Base-by-base conservation (phyloP, 2,888 invertebrate genomes). In the Meganola albula region DNA sequence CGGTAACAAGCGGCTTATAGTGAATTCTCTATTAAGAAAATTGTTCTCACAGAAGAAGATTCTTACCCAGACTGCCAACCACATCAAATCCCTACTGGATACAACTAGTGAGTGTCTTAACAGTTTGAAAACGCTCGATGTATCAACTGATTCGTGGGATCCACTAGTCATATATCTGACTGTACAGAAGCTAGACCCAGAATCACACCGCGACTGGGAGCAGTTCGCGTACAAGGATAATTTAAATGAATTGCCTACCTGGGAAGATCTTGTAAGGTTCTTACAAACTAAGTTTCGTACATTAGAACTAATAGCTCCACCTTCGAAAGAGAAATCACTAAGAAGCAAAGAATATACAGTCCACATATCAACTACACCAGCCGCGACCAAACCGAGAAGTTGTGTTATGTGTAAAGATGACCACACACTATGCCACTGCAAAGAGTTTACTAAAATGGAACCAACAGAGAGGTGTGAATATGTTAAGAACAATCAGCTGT, bases 361-460 rank as follows among this genome's bases (percentile, higher is more conserved):
- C 7, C 35, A 40, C 14, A 31, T 31, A 6, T 10, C 35, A 9
- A 25, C 34, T 5, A 13, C 16, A 6, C 29, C 14, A 11, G 3
- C 8, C 6, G 11, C 32, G 1, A 3, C 4, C 11, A 28, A 20
- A 8, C n/a, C n/a, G n/a, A 38, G 27, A 27, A 10, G 6, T 10
- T 39, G 31, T 23, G 3, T n/a, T 10, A 13, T 43, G 20, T 52
- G 46, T 25, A 38, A 40, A 3, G 45, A 44, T 11, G 23, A 26
- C 2, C 51, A 51, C 25, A 43, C 37, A 4, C 22, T 54, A 12
- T 34, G 45, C 27, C 50, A 58, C 14, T 56, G 54, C 23, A 52
- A 38, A 10, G 27, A 39, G 4, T 58, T 58, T 23, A 37, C 11
- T 1, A 43, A 44, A 24, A 27, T 41, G 18, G 18, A 28, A 13